Conservation (phyloP, 2,797 vertebrate genomes). For the Amblyraja radiata region DNA sequence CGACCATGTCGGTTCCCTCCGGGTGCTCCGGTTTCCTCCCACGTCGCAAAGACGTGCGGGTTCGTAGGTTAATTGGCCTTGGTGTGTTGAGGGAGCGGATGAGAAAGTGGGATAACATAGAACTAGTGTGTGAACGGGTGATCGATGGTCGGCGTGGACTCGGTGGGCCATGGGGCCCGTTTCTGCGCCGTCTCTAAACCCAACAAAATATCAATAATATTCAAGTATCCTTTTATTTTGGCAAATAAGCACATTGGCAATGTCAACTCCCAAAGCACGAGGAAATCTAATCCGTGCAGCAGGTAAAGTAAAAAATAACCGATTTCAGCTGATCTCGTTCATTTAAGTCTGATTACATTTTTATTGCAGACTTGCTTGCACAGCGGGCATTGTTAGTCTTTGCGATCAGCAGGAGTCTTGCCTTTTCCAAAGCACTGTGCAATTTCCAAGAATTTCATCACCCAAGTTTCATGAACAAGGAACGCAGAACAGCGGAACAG, state of each 20-base stretch:
- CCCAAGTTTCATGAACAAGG: not conserved
- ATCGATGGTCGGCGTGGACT: too few species aligned
- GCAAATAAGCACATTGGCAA: not conserved
- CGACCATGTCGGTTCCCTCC: too few species aligned
- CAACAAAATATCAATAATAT: not conserved
- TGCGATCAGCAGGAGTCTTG: not conserved
- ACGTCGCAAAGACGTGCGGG: too few species aligned
- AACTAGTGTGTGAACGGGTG: too few species aligned
- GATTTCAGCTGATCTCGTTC: not conserved
- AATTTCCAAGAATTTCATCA: not conserved
- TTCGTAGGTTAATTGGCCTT: too few species aligned
- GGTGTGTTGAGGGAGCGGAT: too few species aligned
- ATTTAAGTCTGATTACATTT: constrained; percentile 14
- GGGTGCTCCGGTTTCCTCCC: too few species aligned
- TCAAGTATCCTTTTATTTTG: not conserved
- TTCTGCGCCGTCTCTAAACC: too few species aligned
- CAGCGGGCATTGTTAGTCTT: not conserved
- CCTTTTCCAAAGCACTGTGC: not conserved
- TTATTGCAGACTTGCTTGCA: constrained; percentile 10
- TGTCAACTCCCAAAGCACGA: not conserved
- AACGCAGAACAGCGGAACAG: too few species aligned
- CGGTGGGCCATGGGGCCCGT: too few species aligned
- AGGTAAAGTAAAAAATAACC: not conserved
- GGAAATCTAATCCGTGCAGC: not conserved
- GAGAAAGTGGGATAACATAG: too few species aligned